Base-by-base conservation (phyloP, 2,888 invertebrate species). In the Lysandra coridon region DNA sequence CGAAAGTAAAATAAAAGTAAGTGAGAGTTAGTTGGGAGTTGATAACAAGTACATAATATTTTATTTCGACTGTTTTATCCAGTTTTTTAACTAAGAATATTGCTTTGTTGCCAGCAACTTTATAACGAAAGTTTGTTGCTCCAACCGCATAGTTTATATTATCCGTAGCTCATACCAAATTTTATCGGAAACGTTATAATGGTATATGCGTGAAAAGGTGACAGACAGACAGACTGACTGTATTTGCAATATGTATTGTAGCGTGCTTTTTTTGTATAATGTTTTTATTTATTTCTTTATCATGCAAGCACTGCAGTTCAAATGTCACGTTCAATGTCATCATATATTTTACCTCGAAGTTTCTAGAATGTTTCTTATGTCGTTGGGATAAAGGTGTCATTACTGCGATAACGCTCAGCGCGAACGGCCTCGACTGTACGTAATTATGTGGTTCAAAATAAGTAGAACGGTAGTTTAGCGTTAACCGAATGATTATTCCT, bases 1-100 rank as follows among this genome's bases (percentile, higher is more conserved):
- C 44, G 30, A 76, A 76, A 76, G 49, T 76, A 76, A 75, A 75
- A 17, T 76, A 76, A 53, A 76, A 76, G 14, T 53, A 53, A 76
- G 76, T 33, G 76, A 76, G 76, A 76, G 76, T 76, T 76, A 76
- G 30, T 53, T 33, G 53, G 33, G 30, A 44, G 33, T 74, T 74
- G 14, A n/a, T 74, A 44, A 74, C 37, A 74, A 44, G 7, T 74
- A 44, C 10, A 10, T 53, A 57, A 57, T 23, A 30, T 30, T 23
- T 30, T 69, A 5, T 69, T 69, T 69, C 69, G 69, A 33, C 14
- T 12, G 14, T 53, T 53, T 53, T 53, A 53, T 53, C 14, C 14
- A 4, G 23, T 23, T 23, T 23, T 23, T 23, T 23, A 23, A 23
- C 14, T 14, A 1, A 2, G 1, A 0, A 53, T 53, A 14, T 53